Evolutionary conservation across 2,888 invertebrate genomes (phyloP).

Genomic region (Pogonocherus hispidulus): DNA sequence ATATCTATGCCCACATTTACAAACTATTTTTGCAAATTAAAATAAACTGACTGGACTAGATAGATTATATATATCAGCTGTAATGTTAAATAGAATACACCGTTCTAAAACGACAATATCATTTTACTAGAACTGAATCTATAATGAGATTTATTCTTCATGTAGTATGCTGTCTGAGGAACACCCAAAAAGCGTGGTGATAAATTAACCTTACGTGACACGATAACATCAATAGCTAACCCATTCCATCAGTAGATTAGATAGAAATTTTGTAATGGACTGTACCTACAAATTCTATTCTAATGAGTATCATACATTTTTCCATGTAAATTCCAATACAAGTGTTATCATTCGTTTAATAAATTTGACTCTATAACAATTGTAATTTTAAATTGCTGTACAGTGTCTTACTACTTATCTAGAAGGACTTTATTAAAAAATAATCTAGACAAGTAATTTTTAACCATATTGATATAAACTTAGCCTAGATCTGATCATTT

Average conservation of each 20-base stretch:
- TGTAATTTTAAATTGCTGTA: too few relatives aligned
- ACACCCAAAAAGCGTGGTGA: slow-evolving; percentile 15
- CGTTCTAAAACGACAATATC: neutral
- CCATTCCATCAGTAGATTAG: slow-evolving; percentile 16
- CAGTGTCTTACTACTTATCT: too few relatives aligned
- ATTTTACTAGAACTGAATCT: neutral
- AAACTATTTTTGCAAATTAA: too few relatives aligned
- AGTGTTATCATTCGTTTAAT: too few relatives aligned
- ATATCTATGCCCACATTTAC: too few relatives aligned
- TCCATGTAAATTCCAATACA: neutral
- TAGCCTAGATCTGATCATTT: too few relatives aligned
- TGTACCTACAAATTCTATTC: neutral
- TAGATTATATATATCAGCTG: neutral
- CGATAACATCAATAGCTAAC: slow-evolving; percentile 17
- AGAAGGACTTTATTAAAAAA: too few relatives aligned
- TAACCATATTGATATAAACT: too few relatives aligned
- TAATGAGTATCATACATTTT: neutral
- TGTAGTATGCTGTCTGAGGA: neutral
- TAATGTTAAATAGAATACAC: neutral
- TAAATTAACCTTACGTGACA: slow-evolving; percentile 7
- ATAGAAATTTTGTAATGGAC: neutral
- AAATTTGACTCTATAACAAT: too few relatives aligned
- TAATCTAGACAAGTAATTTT: too few relatives aligned
- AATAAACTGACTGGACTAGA: too few relatives aligned
- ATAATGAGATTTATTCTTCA: neutral